Conservation (phyloP, 2,888 invertebrate species). For the Drosophila mimica region DNA sequence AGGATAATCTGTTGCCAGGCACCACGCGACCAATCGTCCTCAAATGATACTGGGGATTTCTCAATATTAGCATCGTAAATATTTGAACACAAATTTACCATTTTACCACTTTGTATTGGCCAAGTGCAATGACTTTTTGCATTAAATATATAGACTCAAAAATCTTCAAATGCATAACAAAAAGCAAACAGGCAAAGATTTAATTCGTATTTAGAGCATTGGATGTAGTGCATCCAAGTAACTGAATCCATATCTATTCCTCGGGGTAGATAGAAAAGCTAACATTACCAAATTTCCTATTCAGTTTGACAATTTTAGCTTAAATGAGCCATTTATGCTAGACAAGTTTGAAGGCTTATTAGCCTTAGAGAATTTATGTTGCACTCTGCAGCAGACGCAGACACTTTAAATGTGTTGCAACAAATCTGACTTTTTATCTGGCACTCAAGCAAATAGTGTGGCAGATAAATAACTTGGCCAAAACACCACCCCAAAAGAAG, state of each 20-base stretch:
- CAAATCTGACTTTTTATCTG: conserved; percentile 8
- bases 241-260: background rate
- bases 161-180: background rate
- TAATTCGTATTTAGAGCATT: background rate
- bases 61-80: background rate
- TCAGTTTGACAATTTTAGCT: background rate
- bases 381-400: background rate
- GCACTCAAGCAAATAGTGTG: conserved; percentile 16
- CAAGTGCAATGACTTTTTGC: background rate
- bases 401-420: background rate
- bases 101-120: background rate
- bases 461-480: conserved; percentile 12
- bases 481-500: conserved; percentile 18
- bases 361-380: background rate
- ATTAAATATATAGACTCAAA: background rate
- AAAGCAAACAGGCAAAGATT: background rate
- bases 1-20: conserved; percentile 5
- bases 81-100: background rate
- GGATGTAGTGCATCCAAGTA: no score
- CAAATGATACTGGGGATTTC: background rate
- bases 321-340: background rate
- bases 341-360: background rate
- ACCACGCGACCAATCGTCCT: background rate
- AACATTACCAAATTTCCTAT: background rate
- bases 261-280: background rate